Conservation (phyloP, 2,888 invertebrate species). For the Mycalesis mineus region DNA sequence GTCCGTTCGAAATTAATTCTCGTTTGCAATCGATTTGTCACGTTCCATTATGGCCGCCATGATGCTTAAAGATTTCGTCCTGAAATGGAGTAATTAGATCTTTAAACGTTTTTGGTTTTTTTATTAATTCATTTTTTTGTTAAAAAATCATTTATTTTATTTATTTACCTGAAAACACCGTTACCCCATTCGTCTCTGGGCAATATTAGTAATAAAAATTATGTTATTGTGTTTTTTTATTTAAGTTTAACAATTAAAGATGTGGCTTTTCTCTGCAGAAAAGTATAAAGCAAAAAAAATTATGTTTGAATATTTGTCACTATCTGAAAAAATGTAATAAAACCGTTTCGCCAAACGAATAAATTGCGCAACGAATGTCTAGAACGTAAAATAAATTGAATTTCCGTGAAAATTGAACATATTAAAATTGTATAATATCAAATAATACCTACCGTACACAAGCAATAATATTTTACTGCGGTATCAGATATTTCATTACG, state of each 20-base stretch:
- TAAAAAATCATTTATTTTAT: too few species aligned
- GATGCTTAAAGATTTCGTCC: background rate
- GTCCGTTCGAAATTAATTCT: constrained; percentile 38
- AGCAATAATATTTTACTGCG: constrained; percentile 34
- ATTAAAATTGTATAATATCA: constrained; percentile 23
- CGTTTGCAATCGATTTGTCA: constrained; percentile 53
- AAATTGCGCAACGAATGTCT: constrained; percentile 18
- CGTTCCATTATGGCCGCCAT: constrained; percentile 32
- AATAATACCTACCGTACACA: constrained; percentile 18
- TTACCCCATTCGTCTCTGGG: too few species aligned
- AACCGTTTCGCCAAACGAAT: constrained; percentile 13
- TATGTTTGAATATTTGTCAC: too few species aligned
- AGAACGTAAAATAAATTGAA: constrained; percentile 23
- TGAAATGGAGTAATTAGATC: constrained; percentile 3
- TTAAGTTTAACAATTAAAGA: too few species aligned
- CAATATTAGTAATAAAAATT: too few species aligned
- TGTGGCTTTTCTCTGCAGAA: too few species aligned
- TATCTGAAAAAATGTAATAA: constrained; percentile 19
- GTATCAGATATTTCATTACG: constrained; percentile 61
- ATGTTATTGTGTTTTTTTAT: too few species aligned
- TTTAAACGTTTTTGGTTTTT: background rate
- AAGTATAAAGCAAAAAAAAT: too few species aligned
- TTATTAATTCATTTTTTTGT: too few species aligned
- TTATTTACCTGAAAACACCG: too few species aligned
- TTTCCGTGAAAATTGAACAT: constrained; percentile 20